Conservation (phyloP, 2,888 invertebrate genomes). For the Melangyna quadrimaculata region DNA sequence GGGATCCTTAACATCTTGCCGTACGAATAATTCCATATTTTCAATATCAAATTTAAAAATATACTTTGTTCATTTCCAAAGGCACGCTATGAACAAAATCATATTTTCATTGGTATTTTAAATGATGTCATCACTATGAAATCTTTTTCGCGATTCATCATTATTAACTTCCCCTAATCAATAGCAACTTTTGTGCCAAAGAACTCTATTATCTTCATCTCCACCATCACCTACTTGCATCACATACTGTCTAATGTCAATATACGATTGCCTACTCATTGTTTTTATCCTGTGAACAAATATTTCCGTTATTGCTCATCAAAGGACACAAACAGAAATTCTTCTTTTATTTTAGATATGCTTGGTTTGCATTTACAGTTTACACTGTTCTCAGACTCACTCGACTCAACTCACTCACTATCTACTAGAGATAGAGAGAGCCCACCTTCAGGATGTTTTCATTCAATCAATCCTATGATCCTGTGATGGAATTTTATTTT, state of each 20-base stretch:
- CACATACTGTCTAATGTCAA: background rate
- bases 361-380: background rate
- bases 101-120: too few relatives aligned
- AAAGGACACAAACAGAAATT: conserved; percentile 9
- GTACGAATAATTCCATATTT: too few relatives aligned
- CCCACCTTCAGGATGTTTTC: conserved; percentile 15
- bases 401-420: background rate
- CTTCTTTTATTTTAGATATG: background rate
- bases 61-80: too few relatives aligned
- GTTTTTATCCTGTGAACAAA: background rate
- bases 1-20: too few relatives aligned
- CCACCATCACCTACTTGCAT: background rate
- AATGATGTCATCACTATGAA: too few relatives aligned
- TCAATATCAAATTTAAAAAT: too few relatives aligned
- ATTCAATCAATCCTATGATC: conserved; percentile 17
- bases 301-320: conserved; percentile 1
- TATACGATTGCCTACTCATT: background rate
- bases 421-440: too few relatives aligned
- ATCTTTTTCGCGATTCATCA: too few relatives aligned
- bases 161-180: too few relatives aligned
- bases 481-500: background rate
- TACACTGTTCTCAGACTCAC: background rate
- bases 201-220: too few relatives aligned
- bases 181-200: too few relatives aligned
- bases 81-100: too few relatives aligned